Percentiles rank a stretch among this genome's conserved stretches.
These are phyloP conservation scores for Odontamblyopus rebecca DNA, from an alignment of 2,797 vertebrate species.

Conservation along the genomic window DNA sequence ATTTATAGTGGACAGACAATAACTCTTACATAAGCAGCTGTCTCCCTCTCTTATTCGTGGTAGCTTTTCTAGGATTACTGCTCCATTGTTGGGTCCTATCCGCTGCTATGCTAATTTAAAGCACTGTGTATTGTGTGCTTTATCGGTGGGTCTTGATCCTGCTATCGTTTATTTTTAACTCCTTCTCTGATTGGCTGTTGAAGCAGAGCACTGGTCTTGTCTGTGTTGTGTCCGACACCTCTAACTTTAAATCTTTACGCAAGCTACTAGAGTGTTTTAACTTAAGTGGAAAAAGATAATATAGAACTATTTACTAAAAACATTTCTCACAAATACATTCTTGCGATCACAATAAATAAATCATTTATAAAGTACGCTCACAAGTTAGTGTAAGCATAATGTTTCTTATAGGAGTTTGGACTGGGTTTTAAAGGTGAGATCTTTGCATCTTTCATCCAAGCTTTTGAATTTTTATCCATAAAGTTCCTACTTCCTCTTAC, in stretches of 20 bases:
- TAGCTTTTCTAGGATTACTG: constrained; percentile 78
- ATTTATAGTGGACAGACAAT: constrained; percentile 63
- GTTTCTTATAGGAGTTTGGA: no score
- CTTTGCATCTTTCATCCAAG: background rate
- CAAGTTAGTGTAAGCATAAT: no score
- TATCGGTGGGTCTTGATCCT: constrained; percentile 69
- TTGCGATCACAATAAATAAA: no score
- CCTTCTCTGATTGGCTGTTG: constrained; percentile 49
- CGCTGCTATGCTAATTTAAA: constrained; percentile 77
- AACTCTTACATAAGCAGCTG: constrained; percentile 79
- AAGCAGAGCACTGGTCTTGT: constrained; percentile 41
- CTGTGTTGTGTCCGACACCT: constrained; percentile 32
- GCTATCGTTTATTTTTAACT: constrained; percentile 71
- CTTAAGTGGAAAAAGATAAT: background rate
- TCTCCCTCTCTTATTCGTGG: constrained; percentile 72
- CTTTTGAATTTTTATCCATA: background rate
- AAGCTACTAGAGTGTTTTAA: background rate
- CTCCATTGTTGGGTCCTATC: constrained; percentile 73
- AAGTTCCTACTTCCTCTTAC: background rate
- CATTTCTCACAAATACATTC: no score
- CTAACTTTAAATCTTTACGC: background rate
- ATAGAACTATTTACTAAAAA: no score
- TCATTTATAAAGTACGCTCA: no score
- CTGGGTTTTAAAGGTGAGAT: no score
- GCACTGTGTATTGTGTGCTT: constrained; percentile 64